phyloP scores from a whole-genome alignment of 2,113 vertebrate species.

The Atrichornis clamosus region DNA sequence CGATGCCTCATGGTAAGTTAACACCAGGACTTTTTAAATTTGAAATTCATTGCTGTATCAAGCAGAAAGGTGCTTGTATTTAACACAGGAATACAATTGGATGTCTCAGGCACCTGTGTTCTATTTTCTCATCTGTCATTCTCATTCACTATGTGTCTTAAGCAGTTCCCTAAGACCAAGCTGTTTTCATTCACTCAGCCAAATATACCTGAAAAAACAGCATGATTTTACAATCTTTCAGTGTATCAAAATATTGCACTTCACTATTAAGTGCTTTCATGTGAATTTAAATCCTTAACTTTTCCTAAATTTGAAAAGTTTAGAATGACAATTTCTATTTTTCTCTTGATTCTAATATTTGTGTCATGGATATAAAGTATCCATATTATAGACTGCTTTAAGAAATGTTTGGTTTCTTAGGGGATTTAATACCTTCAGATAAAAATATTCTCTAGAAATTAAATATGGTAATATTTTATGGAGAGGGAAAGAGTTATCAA shows the following conservation, averaged over 20 bases:
- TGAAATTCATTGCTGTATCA: not conserved
- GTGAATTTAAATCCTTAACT: not conserved
- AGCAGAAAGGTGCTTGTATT: conserved; percentile 22
- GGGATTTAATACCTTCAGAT: not conserved
- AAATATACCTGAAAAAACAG: not conserved
- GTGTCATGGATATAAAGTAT: not conserved
- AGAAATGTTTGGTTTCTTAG: not conserved
- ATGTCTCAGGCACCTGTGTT: not conserved
- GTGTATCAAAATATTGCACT: not conserved
- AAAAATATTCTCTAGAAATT: not conserved
- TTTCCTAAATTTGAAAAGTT: not conserved
- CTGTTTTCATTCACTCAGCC: not conserved
- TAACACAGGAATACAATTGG: not conserved
- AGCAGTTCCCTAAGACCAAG: not conserved
- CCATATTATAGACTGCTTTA: not conserved
- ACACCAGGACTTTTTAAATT: not conserved
- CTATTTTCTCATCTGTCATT: not conserved
- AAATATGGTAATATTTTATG: not conserved
- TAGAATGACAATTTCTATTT: not conserved
- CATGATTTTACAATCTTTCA: not conserved
- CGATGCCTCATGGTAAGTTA: not conserved
- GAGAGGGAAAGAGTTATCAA: not conserved
- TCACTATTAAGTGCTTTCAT: not conserved
- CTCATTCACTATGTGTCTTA: not conserved
- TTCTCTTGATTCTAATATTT: not conserved